Evolutionary conservation across 37 sponge, comb jelly and placozoan species (phyloP).

Genomic region (Beroe ovata): DNA sequence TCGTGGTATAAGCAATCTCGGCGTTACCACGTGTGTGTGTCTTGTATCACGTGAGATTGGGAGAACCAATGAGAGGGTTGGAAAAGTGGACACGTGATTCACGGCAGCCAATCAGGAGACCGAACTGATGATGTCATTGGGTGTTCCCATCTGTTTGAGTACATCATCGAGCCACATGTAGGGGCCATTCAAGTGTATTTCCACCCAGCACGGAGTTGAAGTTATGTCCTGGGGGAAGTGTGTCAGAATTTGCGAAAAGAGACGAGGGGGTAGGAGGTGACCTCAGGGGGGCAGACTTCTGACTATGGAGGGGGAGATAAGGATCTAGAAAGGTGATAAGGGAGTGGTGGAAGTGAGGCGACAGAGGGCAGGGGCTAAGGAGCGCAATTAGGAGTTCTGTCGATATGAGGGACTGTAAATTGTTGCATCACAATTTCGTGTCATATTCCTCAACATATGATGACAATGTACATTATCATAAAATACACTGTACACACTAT

Average conservation of each 20-base stretch:
- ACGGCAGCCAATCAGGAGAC: constrained; percentile 34
- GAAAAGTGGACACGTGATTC: neutral
- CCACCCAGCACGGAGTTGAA: constrained; percentile 43
- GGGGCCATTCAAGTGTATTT: constrained; percentile 42
- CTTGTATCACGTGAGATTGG: no score
- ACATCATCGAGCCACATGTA: constrained; percentile 59
- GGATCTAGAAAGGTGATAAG: neutral
- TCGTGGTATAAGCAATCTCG: no score
- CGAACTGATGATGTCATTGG: constrained; percentile 19
- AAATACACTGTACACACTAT: no score
- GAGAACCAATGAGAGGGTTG: no score
- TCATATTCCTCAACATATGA: no score
- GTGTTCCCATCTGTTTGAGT: constrained; percentile 47
- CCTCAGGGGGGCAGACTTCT: neutral
- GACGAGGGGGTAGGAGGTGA: neutral
- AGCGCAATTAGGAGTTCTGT: no score
- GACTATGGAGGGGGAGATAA: neutral
- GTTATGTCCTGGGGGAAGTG: constrained; percentile 29
- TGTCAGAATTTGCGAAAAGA: neutral
- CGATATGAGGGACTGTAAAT: no score
- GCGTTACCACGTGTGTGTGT: no score
- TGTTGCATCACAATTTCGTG: no score
- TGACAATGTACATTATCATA: no score
- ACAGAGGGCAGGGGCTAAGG: no score
- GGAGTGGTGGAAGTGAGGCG: no score